Conservation (phyloP, 2,888 invertebrate genomes). For the Yponomeuta cagnagella region DNA sequence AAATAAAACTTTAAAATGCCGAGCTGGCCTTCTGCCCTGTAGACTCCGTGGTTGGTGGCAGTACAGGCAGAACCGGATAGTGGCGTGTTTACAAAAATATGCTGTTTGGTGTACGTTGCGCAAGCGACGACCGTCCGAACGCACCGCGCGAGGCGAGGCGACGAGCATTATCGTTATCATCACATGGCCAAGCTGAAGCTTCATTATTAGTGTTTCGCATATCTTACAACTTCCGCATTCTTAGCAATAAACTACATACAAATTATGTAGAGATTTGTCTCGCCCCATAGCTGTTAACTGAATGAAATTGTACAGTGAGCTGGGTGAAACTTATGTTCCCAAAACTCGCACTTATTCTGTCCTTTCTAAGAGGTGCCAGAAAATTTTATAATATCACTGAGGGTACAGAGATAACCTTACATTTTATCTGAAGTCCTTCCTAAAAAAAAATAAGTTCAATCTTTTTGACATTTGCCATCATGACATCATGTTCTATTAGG, state of each 20-base stretch:
- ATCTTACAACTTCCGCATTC: too few species aligned
- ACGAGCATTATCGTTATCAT: neutral
- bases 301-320: too few species aligned
- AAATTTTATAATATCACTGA: too few species aligned
- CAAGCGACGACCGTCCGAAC: conserved; percentile 28
- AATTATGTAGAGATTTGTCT: too few species aligned
- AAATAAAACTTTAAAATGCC: neutral
- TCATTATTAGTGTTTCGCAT: too few species aligned
- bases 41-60: conserved; percentile 18
- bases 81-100: conserved; percentile 52
- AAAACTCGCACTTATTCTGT: too few species aligned
- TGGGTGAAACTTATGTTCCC: too few species aligned
- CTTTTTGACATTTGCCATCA: conserved; percentile 21
- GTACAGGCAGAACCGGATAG: conserved; percentile 28
- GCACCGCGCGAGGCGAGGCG: conserved; percentile 23
- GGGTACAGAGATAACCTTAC: neutral
- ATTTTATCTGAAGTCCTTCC: neutral
- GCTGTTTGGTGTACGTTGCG: conserved; percentile 38
- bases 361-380: too few species aligned
- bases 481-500: conserved; percentile 20
- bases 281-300: too few species aligned
- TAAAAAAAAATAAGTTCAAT: neutral
- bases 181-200: neutral
- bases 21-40: neutral
- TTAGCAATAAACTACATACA: too few species aligned